A percentile compares a stretch with the other conserved stretches of the same genome.
These are phyloP conservation scores for Epinephelus lanceolatus DNA, from an alignment of 2,113 vertebrate genomes.

Conservation along the genomic window DNA sequence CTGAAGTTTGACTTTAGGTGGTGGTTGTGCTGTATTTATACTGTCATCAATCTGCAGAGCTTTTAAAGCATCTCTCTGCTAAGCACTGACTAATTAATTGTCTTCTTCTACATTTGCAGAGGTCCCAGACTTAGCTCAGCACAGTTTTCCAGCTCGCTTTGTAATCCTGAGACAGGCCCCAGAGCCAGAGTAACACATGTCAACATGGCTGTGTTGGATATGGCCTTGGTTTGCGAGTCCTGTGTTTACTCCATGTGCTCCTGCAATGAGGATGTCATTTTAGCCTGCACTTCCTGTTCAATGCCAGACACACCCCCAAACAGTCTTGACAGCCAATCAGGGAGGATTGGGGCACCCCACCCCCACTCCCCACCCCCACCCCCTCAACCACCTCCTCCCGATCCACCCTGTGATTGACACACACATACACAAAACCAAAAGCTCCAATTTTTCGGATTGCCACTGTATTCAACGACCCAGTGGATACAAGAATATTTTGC, in stretches of 20 bases:
- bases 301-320: constrained; percentile 64
- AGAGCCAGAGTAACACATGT: neutral
- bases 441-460: constrained; percentile 7
- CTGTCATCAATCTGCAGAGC: neutral
- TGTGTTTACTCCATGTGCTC: constrained; percentile 77
- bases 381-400: neutral
- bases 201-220: constrained; percentile 18
- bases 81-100: neutral
- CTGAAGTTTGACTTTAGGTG: neutral
- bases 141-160: neutral
- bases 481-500: neutral
- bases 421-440: constrained; percentile 20
- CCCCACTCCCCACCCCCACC: neutral
- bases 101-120: neutral
- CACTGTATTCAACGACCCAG: neutral
- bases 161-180: neutral
- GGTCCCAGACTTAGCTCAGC: neutral
- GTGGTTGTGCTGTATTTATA: neutral
- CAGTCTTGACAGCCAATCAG: constrained; percentile 69
- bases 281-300: constrained; percentile 66
- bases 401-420: constrained; percentile 50
- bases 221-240: constrained; percentile 25
- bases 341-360: neutral
- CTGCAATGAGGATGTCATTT: constrained; percentile 56
- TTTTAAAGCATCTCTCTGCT: neutral